A percentile compares a stretch with the other conserved stretches of the same genome.
These are phyloP conservation scores for Chouioia cunea DNA, from an alignment of 2,888 invertebrate genomes.

Conservation along the genomic window DNA sequence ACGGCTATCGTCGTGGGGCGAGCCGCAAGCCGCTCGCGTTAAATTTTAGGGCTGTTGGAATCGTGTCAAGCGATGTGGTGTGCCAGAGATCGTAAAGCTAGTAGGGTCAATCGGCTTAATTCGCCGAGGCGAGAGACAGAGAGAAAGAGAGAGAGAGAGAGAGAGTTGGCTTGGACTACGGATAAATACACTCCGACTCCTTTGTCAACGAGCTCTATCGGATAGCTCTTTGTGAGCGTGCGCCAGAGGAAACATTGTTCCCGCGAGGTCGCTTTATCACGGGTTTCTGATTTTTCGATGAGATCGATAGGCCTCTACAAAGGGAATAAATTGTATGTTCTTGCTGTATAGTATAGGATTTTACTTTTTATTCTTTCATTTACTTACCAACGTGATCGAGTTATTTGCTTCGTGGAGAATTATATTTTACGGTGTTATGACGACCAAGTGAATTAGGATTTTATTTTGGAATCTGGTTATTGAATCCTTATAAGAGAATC, in stretches of 20 bases:
- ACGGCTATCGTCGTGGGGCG: constrained; percentile 29
- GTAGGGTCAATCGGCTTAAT: constrained; percentile 17
- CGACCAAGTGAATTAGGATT: no score
- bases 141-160: no score
- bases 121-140: constrained; percentile 13
- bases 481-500: no score
- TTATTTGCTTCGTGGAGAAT: no score
- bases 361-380: no score
- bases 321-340: no score
- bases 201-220: constrained; percentile 12
- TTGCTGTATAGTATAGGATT: no score
- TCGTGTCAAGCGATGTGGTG: constrained; percentile 47
- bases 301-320: neutral
- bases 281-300: constrained; percentile 20
- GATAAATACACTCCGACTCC: constrained; percentile 21
- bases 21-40: constrained; percentile 41
- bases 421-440: no score
- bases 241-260: no score
- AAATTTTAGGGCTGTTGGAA: constrained; percentile 54
- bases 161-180: constrained; percentile 18
- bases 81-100: neutral
- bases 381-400: no score
- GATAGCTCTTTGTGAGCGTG: constrained; percentile 18
- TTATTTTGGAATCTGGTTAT: no score
- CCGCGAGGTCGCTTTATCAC: constrained; percentile 26